Percentiles rank a stretch among this genome's conserved stretches.
Evolutionary conservation across 2,797 vertebrate genomes (phyloP).

Genomic region (Enteromius radiatus): DNA sequence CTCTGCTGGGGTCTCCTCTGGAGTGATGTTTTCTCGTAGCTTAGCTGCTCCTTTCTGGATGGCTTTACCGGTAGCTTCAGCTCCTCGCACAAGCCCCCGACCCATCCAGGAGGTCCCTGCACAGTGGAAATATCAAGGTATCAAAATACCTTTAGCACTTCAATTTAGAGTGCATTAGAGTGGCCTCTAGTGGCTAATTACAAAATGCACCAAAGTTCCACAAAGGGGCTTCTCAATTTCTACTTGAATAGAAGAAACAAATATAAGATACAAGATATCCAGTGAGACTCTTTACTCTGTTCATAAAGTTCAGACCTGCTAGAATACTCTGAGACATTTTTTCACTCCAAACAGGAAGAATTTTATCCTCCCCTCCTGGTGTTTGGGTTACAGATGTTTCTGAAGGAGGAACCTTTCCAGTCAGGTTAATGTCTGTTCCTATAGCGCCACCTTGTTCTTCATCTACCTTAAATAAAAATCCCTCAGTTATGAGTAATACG

Average conservation of each 20-base stretch:
- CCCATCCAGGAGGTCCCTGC: slow-evolving; percentile 89
- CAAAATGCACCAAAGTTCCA: neutral
- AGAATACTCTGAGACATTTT: slow-evolving; percentile 91
- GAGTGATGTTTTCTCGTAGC: slow-evolving; percentile 88
- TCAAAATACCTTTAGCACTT: neutral
- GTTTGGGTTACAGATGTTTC: slow-evolving; percentile 52
- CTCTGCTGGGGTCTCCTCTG: slow-evolving; percentile 90
- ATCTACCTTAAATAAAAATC: slow-evolving; percentile 73
- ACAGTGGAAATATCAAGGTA: neutral
- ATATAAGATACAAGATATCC: neutral
- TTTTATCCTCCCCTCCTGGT: slow-evolving; percentile 65
- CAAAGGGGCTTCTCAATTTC: neutral
- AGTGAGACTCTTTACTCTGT: neutral
- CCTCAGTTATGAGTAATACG: neutral
- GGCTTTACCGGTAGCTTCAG: slow-evolving; percentile 88
- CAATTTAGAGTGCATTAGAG: slow-evolving; percentile 21
- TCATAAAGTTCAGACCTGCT: slow-evolving; percentile 75
- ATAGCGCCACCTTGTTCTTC: slow-evolving; percentile 73
- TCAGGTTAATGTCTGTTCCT: slow-evolving; percentile 79
- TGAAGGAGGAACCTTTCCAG: slow-evolving; percentile 77
- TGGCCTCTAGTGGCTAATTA: slow-evolving; percentile 61
- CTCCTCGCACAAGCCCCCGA: slow-evolving; percentile 87
- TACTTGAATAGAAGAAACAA: neutral
- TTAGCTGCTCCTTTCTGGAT: slow-evolving; percentile 91
- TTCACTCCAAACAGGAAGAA: slow-evolving; percentile 91